Evolutionary conservation across 2,888 invertebrate genomes (phyloP), one percentile per base, ranked within the genome.

Genomic region (Philopedon plagiatum): DNA sequence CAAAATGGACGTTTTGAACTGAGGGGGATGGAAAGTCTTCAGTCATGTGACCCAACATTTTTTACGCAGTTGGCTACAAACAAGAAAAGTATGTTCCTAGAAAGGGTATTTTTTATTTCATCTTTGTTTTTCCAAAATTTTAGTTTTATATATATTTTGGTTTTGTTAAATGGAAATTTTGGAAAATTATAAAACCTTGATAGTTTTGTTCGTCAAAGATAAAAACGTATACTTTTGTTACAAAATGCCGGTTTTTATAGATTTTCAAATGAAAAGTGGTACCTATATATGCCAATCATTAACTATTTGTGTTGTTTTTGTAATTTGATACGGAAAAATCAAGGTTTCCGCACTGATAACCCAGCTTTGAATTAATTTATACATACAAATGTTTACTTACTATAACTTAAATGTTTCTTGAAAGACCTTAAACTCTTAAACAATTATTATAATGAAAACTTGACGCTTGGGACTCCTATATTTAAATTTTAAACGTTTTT

Each of bases 11-110:
- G 2, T 44, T 26, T 41, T 44, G 65, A 54, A 63, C 63, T 63
- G 5, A 2, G 29, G 7, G 15, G 18, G 46, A 18, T 41, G 19
- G 26, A 46, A 34, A 61, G 23, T 46, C 23, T 66, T 58, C 46
- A n/a, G 13, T 41, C 65, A 58, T 69, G 34, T n/a, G 39, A 66
- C 37, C 26, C 26, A 34, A 58, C 51, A 37, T 19, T 51, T 69
- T 56, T 19, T n/a, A 62, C 23, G 71, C 67, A 44, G 23, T 77
- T 72, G 80, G 81, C 81, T 78, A 78, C 79, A 81, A 77, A 79
- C 78, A 78, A 79, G 78, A 81, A 81, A 83, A 84, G 84, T 85
- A 84, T 78, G 85, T 85, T 84, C 83, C 83, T 82, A 81, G 81
- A 80, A 81, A 77, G 76, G 80, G 74, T 77, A 71, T 75, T 73